phyloP scores from a whole-genome alignment of 37 sponge, comb jelly and placozoan genomes.

The Tethya wilhelma region DNA sequence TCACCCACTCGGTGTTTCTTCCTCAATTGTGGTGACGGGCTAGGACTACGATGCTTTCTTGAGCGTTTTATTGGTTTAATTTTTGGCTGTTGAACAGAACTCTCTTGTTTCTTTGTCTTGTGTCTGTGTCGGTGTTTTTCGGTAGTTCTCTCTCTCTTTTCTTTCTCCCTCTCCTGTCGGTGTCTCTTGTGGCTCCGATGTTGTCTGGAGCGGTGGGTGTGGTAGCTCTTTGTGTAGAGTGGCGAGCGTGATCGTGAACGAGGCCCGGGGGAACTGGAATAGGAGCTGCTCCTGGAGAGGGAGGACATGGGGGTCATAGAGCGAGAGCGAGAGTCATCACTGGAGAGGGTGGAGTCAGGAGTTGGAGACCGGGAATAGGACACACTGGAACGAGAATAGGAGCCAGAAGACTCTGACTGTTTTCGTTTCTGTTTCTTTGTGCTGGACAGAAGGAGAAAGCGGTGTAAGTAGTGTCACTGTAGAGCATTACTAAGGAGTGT shows the following conservation, averaged over 20 bases:
- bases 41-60: no score
- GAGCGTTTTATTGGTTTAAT: no score
- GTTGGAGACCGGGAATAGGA: constrained; percentile 16
- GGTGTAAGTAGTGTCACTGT: neutral
- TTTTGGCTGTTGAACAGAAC: neutral
- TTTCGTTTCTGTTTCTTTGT: no score
- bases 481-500: neutral
- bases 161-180: neutral
- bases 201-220: constrained; percentile 12
- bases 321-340: constrained; percentile 9
- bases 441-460: no score
- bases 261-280: neutral
- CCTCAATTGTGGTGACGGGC: no score
- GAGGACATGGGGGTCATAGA: constrained; percentile 12
- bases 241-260: constrained; percentile 23
- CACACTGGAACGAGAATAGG: constrained; percentile 26
- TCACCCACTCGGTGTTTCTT: constrained; percentile 10
- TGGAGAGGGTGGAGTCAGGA: neutral
- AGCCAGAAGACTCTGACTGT: constrained; percentile 4
- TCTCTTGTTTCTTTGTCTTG: constrained; percentile 16
- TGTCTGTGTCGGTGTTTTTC: neutral
- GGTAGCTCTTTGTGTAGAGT: neutral
- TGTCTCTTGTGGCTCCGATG: constrained; percentile 12
- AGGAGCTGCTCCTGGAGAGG: constrained; percentile 5
- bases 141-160: neutral